phyloP scores from a whole-genome alignment of 2,888 invertebrate genomes.

The Vandiemenella viatica region DNA sequence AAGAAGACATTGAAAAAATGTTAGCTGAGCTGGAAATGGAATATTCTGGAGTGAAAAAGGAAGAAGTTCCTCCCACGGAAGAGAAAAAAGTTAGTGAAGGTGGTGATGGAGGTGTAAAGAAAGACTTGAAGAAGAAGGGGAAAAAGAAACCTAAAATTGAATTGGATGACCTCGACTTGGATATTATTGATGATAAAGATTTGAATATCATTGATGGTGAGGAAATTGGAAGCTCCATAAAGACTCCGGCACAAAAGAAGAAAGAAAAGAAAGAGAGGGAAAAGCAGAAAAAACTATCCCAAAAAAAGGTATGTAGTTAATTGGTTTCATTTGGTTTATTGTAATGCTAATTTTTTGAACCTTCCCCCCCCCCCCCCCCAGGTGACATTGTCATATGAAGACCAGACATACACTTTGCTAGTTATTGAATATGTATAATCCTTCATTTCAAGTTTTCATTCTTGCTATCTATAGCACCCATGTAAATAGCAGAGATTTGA shows the following conservation, averaged over 20 bases:
- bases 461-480: no score
- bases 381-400: no score
- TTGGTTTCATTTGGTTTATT: conserved; percentile 12
- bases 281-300: conserved; percentile 55
- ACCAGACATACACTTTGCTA: no score
- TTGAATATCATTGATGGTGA: conserved; percentile 37
- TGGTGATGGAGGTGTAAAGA: conserved; percentile 14
- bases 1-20: conserved; percentile 66
- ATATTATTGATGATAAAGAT: conserved; percentile 27
- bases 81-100: conserved; percentile 17
- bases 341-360: no score
- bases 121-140: conserved; percentile 16
- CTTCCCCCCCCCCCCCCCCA: no score
- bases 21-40: conserved; percentile 70
- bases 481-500: no score
- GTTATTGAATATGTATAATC: no score
- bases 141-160: conserved; percentile 25
- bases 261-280: conserved; percentile 78
- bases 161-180: conserved; percentile 26
- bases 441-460: no score
- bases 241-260: conserved; percentile 75
- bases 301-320: conserved; percentile 34
- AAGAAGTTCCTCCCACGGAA: conserved; percentile 24
- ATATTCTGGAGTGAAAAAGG: conserved; percentile 49
- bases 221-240: conserved; percentile 44